Evolutionary conservation across 37 sponge, comb jelly and placozoan species (phyloP).

Genomic region (Beroe forskalii): DNA sequence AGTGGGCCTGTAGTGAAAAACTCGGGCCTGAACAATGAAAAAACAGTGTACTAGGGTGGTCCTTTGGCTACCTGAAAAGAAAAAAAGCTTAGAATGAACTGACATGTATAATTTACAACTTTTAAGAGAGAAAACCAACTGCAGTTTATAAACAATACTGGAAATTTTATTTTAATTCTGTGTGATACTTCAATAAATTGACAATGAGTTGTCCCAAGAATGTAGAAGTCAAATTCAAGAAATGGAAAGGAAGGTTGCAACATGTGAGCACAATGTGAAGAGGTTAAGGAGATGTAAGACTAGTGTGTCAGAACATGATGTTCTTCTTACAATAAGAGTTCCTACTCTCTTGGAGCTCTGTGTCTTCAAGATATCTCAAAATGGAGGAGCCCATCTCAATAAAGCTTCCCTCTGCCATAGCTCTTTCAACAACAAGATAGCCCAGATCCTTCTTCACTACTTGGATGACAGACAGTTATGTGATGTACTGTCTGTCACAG

Average conservation of each 20-base stretch:
- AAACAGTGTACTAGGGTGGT: no score
- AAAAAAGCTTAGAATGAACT: no score
- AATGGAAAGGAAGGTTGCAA: constrained; percentile 1
- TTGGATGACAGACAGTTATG: not conserved
- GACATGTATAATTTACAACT: no score
- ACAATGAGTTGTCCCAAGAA: no score
- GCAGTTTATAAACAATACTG: no score
- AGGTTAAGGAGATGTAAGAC: constrained; percentile 15
- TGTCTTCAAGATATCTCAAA: not conserved
- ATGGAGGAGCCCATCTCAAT: not conserved
- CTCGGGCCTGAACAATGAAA: no score
- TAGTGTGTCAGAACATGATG: not conserved
- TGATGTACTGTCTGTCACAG: constrained; percentile 7
- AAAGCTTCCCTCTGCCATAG: not conserved
- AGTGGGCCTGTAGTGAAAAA: no score
- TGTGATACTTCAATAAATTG: no score
- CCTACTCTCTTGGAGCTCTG: constrained; percentile 38
- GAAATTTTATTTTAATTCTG: no score
- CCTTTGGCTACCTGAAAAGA: no score
- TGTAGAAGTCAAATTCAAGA: no score
- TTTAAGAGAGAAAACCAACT: no score
- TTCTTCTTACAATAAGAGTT: not conserved
- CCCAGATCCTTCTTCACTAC: constrained; percentile 20
- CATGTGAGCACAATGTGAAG: constrained; percentile 55
- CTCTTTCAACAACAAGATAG: constrained; percentile 3